phyloP scores from a whole-genome alignment of 2,797 vertebrate genomes.

The Otolemur crassicaudatus region DNA sequence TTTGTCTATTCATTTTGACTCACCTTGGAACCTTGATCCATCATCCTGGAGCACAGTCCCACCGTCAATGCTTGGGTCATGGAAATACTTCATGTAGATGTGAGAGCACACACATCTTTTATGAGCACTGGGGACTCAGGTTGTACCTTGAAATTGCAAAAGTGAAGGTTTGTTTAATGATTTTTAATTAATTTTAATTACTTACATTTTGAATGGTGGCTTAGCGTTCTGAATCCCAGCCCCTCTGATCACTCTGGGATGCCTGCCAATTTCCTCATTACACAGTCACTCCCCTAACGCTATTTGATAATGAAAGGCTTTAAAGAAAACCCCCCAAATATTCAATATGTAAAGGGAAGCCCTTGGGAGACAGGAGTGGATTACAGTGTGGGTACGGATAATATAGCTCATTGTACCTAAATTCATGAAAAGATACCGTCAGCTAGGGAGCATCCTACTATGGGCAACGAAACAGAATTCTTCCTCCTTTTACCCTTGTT shows the following conservation, averaged over 20 bases:
- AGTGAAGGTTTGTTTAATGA: constrained; percentile 80
- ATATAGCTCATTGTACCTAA: constrained; percentile 63
- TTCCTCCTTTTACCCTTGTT: not conserved
- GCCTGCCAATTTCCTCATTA: constrained; percentile 84
- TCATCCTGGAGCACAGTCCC: not conserved
- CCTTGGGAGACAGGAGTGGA: constrained; percentile 74
- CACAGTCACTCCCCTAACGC: constrained; percentile 74
- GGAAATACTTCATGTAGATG: not conserved
- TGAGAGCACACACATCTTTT: not conserved
- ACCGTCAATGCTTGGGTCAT: rapidly evolving
- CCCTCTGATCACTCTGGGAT: constrained; percentile 82
- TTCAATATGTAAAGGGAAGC: constrained; percentile 74
- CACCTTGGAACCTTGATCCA: not conserved
- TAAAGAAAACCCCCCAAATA: constrained; percentile 79
- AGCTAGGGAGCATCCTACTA: constrained; percentile 23
- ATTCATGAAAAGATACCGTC: constrained; percentile 58
- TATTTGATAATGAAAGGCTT: constrained; percentile 84
- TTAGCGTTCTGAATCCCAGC: constrained; percentile 81
- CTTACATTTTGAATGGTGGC: constrained; percentile 77
- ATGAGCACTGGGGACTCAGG: constrained; percentile 70
- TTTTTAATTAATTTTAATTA: constrained; percentile 88
- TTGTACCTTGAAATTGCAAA: constrained; percentile 68
- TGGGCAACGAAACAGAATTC: constrained; percentile 29
- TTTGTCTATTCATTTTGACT: not conserved
- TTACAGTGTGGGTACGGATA: constrained; percentile 62